Conservation (phyloP, 2,888 invertebrate species). For the Alentia gelatinosa region DNA sequence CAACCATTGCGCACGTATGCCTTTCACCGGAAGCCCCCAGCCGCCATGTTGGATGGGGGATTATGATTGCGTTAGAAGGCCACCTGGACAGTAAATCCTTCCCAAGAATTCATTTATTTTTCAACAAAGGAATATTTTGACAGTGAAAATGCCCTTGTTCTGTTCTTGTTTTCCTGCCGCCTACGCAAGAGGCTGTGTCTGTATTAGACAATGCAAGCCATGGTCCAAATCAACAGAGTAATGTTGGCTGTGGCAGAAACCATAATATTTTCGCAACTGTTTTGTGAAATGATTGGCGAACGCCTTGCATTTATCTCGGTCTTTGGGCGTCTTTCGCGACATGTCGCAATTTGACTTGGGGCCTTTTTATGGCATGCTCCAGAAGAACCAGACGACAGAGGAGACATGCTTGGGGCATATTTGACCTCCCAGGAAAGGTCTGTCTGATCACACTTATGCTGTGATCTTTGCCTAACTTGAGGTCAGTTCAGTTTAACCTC, state of each 20-base stretch:
- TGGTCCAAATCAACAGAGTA: too few species aligned
- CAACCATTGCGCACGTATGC: background rate
- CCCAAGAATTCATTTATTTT: slow-evolving; percentile 1
- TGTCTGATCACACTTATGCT: background rate
- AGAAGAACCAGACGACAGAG: background rate
- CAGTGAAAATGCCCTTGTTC: background rate
- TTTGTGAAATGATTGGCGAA: background rate
- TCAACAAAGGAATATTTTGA: slow-evolving; percentile 16
- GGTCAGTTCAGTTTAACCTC: background rate
- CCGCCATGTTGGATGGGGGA: slow-evolving; percentile 18
- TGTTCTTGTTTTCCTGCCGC: background rate
- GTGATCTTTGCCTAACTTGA: background rate
- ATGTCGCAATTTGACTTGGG: background rate
- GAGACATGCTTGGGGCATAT: background rate
- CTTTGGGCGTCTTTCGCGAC: background rate
- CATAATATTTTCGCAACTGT: slow-evolving; percentile 7
- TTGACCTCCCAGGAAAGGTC: background rate
- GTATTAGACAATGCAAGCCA: too few species aligned
- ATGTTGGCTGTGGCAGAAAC: background rate
- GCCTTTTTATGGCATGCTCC: background rate
- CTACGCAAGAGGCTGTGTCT: background rate
- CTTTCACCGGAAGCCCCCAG: background rate
- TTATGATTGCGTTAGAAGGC: background rate
- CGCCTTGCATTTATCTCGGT: background rate
- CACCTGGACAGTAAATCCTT: background rate